phyloP scores from a whole-genome alignment of 2,113 vertebrate species.

The Xenus cinereus region DNA sequence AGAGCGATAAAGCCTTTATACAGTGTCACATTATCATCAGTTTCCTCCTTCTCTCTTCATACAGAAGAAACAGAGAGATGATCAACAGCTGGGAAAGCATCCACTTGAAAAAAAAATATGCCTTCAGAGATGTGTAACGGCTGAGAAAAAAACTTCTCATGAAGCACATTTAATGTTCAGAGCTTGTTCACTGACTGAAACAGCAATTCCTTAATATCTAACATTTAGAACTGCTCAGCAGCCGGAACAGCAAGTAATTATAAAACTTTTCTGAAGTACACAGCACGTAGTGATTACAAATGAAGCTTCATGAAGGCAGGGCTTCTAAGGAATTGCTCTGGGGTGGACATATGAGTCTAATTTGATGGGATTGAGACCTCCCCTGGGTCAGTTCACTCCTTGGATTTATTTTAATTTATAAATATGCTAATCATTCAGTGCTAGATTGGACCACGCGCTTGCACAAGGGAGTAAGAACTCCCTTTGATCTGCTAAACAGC shows the following conservation, averaged over 20 bases:
- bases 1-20: neutral
- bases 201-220: conserved; percentile 31
- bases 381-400: neutral
- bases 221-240: conserved; percentile 11
- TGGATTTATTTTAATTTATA: neutral
- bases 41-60: conserved; percentile 14
- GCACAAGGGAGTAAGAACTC: neutral
- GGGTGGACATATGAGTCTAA: neutral
- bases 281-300: conserved; percentile 48
- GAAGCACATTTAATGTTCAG: conserved; percentile 49
- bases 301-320: conserved; percentile 24
- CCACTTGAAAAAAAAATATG: conserved; percentile 54
- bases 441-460: neutral
- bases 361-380: conserved; percentile 19
- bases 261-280: conserved; percentile 48
- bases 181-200: conserved; percentile 36
- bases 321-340: conserved; percentile 20
- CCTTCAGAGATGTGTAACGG: conserved; percentile 62
- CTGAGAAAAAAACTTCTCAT: conserved; percentile 21
- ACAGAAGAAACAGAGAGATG: neutral
- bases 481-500: neutral
- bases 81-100: conserved; percentile 67
- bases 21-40: neutral
- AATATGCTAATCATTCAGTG: neutral
- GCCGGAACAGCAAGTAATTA: conserved; percentile 21